Evolutionary conservation across 1,140 invertebrate species (phyloP).

Genomic region (Sinella curviseta): DNA sequence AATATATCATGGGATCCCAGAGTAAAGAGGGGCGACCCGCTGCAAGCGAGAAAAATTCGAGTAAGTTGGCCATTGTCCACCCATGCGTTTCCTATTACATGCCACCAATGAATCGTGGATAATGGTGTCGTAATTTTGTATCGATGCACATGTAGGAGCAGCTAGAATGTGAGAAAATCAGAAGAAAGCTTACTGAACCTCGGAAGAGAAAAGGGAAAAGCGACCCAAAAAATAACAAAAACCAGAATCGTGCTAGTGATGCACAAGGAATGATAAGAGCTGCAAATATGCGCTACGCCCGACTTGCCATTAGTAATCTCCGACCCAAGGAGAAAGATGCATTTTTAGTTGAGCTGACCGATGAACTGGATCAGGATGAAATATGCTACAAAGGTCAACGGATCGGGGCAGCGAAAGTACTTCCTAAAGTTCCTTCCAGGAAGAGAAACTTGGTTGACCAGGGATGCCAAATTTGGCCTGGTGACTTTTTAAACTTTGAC

Average conservation of each 20-base stretch:
- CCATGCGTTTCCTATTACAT: not conserved
- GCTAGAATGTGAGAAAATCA: slow-evolving; percentile 21
- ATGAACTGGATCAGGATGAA: slow-evolving; percentile 7
- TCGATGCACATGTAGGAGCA: not conserved
- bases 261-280: not conserved
- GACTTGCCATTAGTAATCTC: slow-evolving; percentile 16
- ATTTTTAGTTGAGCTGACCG: not conserved
- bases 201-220: not conserved
- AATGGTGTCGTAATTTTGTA: not conserved
- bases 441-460: not conserved
- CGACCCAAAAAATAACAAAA: not conserved
- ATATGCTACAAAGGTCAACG: slow-evolving; percentile 20
- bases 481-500: slow-evolving; percentile 5
- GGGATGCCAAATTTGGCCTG: not conserved
- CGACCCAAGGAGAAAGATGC: not conserved
- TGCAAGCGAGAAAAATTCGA: not conserved
- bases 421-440: slow-evolving; percentile 17
- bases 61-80: not conserved
- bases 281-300: slow-evolving; percentile 1
- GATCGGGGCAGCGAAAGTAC: not conserved
- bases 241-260: no score
- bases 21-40: slow-evolving; percentile 41
- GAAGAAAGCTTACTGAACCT: not conserved
- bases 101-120: not conserved
- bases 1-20: slow-evolving; percentile 48